phyloP scores from a whole-genome alignment of 2,797 vertebrate genomes.

The Falco berigora region DNA sequence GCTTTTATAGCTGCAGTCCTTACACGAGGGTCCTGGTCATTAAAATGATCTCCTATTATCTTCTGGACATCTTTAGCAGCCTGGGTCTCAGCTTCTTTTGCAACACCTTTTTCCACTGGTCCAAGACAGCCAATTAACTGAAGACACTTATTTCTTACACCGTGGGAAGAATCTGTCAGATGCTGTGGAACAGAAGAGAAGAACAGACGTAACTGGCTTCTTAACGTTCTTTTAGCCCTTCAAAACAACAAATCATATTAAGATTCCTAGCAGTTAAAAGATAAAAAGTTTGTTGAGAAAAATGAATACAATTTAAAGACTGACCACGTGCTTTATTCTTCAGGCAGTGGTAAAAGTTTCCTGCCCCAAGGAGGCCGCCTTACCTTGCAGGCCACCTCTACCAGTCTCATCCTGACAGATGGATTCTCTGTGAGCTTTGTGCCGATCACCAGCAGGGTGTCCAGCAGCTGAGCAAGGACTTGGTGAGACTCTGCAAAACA shows the following conservation, averaged over 20 bases:
- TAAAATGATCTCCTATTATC: slow-evolving; percentile 93
- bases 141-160: slow-evolving; percentile 93
- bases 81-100: slow-evolving; percentile 79
- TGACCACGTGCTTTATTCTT: background rate
- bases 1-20: slow-evolving; percentile 94
- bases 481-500: slow-evolving; percentile 88
- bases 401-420: slow-evolving; percentile 79
- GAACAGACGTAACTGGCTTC: background rate
- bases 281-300: background rate
- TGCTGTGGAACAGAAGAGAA: slow-evolving; percentile 70
- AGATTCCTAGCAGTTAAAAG: background rate
- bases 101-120: slow-evolving; percentile 75
- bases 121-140: slow-evolving; percentile 91
- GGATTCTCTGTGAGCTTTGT: slow-evolving; percentile 83
- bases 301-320: background rate
- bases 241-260: rapidly evolving
- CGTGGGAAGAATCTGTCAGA: slow-evolving; percentile 88
- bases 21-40: slow-evolving; percentile 93
- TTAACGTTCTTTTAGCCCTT: background rate
- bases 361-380: background rate
- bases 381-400: slow-evolving; percentile 95
- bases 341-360: background rate
- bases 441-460: slow-evolving; percentile 89
- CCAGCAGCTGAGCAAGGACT: slow-evolving; percentile 91
- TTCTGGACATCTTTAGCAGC: slow-evolving; percentile 84